phyloP scores from a whole-genome alignment of 2,888 invertebrate genomes.

The Andrena chrysosceles region DNA sequence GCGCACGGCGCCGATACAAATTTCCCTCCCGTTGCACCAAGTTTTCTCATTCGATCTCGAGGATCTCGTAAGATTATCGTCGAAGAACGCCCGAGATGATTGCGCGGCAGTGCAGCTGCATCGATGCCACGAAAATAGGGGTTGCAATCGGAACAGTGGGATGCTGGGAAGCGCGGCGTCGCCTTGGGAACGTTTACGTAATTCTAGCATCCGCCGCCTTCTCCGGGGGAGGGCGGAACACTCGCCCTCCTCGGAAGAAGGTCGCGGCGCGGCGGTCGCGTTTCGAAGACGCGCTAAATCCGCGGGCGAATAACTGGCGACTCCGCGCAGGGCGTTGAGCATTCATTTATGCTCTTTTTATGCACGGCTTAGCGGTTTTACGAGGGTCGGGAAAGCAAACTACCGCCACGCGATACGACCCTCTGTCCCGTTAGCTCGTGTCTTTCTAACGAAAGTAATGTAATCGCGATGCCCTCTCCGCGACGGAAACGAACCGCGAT shows the following conservation, averaged over 20 bases:
- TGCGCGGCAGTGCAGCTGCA: conserved; percentile 18
- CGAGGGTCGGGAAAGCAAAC: conserved; percentile 66
- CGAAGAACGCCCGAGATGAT: conserved; percentile 25
- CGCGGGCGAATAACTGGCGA: conserved; percentile 56
- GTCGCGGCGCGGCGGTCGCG: conserved; percentile 14
- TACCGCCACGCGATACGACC: conserved; percentile 35
- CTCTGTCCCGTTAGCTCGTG: conserved; percentile 44
- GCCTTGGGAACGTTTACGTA: conserved; percentile 20
- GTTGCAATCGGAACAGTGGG: conserved; percentile 12
- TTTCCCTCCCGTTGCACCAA: conserved; percentile 17
- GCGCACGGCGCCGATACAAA: conserved; percentile 32
- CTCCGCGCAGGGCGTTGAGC: conserved; percentile 50
- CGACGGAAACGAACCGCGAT: conserved; percentile 57
- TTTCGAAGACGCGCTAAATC: conserved; percentile 61
- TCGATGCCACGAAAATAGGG: conserved; percentile 13
- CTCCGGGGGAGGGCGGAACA: not conserved
- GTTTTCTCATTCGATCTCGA: conserved; percentile 13
- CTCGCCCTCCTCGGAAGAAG: conserved; percentile 9
- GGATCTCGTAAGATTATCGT: conserved; percentile 24
- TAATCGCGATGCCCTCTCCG: conserved; percentile 50
- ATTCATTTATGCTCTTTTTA: conserved; percentile 70
- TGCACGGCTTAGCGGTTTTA: conserved; percentile 62
- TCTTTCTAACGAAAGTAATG: conserved; percentile 56
- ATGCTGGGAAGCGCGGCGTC: conserved; percentile 7
- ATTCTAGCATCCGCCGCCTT: conserved; percentile 1